phyloP scores from a whole-genome alignment of 2,888 invertebrate species.

The Serripes groenlandicus region DNA sequence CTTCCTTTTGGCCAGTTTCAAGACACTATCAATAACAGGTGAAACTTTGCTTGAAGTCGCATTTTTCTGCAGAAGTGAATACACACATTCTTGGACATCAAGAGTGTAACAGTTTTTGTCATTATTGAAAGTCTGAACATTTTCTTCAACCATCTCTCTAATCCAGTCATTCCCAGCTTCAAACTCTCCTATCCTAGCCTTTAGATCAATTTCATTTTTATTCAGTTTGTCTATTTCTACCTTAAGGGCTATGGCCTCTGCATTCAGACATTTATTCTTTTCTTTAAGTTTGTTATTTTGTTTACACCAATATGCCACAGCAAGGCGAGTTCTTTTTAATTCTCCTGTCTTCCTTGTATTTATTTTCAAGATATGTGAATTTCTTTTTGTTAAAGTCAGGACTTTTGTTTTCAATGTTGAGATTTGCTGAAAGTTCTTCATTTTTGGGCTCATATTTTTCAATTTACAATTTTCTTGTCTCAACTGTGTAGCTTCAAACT shows the following conservation, averaged over 20 bases:
- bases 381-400: neutral
- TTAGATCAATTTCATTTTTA: constrained; percentile 14
- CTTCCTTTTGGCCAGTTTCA: constrained; percentile 37
- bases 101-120: constrained; percentile 27
- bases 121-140: constrained; percentile 35
- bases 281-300: constrained; percentile 5
- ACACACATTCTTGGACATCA: constrained; percentile 36
- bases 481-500: too few species aligned
- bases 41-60: constrained; percentile 31
- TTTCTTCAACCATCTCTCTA: constrained; percentile 37
- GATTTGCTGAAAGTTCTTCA: too few species aligned
- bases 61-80: constrained; percentile 19
- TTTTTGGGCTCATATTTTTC: too few species aligned
- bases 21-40: constrained; percentile 25
- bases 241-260: neutral
- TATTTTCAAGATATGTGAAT: constrained; percentile 19
- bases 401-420: too few species aligned
- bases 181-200: constrained; percentile 5
- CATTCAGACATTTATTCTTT: neutral
- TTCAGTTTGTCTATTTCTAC: constrained; percentile 21
- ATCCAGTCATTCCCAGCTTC: constrained; percentile 49
- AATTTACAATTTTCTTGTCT: too few species aligned
- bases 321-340: constrained; percentile 28
- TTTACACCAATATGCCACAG: constrained; percentile 23
- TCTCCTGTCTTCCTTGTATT: constrained; percentile 30